These are phyloP conservation scores for Pseudomyrmex gracilis DNA, from an alignment of 1,140 invertebrate genomes.

Conservation along the genomic window DNA sequence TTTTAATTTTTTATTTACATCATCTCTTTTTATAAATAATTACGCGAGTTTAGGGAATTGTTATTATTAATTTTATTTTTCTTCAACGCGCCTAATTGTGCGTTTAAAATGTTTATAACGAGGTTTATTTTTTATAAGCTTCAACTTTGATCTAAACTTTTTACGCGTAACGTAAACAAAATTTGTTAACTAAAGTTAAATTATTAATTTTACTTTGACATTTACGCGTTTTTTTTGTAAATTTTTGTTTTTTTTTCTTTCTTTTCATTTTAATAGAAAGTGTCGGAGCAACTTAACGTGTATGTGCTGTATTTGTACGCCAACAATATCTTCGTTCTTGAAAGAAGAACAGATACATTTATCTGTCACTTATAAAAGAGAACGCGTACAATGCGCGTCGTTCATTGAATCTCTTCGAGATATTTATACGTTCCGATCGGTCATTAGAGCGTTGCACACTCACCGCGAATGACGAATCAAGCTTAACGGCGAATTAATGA, in stretches of 20 bases:
- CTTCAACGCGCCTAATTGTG: no score
- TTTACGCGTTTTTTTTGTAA: slow-evolving; percentile 1
- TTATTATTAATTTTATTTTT: no score
- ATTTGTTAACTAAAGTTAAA: not conserved
- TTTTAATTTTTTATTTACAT: no score
- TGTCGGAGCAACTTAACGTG: not conserved
- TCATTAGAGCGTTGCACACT: slow-evolving; percentile 25
- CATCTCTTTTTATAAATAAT: no score
- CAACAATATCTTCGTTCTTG: not conserved
- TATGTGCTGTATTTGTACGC: not conserved
- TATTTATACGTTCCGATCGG: not conserved
- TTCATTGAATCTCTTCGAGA: slow-evolving; percentile 24
- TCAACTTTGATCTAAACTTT: slow-evolving; percentile 12
- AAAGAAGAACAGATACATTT: slow-evolving; percentile 51
- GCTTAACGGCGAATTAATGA: not conserved
- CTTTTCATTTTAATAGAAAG: not conserved
- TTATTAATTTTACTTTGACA: not conserved
- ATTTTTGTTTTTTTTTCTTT: not conserved
- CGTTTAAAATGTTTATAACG: no score
- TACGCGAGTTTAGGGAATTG: no score
- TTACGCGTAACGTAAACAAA: not conserved
- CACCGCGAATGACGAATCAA: slow-evolving; percentile 15
- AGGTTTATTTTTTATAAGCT: no score
- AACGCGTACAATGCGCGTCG: slow-evolving; percentile 43
- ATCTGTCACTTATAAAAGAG: not conserved